Evolutionary conservation across 2,113 vertebrate species (phyloP).

Genomic region (Psittacus erithacus): DNA sequence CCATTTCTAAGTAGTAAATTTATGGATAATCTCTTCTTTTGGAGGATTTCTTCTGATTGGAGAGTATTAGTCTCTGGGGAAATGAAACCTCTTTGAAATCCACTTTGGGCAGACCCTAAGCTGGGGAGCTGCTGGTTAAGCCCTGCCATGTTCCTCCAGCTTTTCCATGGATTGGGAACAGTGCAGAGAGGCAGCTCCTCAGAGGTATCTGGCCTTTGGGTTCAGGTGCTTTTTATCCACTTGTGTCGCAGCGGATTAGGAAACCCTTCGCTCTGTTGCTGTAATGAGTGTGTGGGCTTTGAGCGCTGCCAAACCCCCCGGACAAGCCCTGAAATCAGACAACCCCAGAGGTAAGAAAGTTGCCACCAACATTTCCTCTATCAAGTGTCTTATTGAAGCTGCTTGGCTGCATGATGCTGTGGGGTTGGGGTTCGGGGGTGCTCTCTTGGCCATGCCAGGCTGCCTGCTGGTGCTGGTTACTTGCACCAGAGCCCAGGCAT

Average conservation of each 20-base stretch:
- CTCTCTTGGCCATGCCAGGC: not conserved
- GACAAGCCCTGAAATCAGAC: not conserved
- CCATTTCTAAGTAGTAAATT: slow-evolving; percentile 59
- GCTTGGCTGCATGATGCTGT: not conserved
- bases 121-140: not conserved
- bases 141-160: not conserved
- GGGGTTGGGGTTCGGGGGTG: not conserved
- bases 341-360: not conserved
- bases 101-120: slow-evolving; percentile 27
- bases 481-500: not conserved
- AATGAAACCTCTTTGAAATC: slow-evolving; percentile 58
- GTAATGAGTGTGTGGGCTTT: not conserved
- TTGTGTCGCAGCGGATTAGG: not conserved
- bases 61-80: slow-evolving; percentile 37
- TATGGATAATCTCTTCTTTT: slow-evolving; percentile 62
- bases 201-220: not conserved
- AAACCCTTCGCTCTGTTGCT: not conserved
- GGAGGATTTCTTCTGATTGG: slow-evolving; percentile 55
- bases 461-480: not conserved
- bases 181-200: not conserved
- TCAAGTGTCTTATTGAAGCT: not conserved
- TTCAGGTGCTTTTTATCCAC: not conserved
- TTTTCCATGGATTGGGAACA: not conserved
- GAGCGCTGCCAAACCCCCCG: not conserved
- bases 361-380: not conserved